phyloP scores from a whole-genome alignment of 2,888 invertebrate genomes.

The Galerucella nymphaeae region DNA sequence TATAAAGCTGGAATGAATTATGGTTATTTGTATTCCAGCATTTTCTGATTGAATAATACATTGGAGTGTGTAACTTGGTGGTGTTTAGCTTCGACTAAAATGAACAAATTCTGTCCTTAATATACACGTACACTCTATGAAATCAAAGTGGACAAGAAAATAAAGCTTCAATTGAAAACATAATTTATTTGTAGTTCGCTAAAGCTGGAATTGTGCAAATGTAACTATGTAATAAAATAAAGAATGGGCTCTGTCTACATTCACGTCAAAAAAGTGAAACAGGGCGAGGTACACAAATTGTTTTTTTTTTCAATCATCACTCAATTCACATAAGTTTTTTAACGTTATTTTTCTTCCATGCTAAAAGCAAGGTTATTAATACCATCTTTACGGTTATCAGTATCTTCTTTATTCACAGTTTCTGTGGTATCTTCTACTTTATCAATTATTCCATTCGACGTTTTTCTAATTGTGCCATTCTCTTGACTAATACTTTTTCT shows the following conservation, averaged over 20 bases:
- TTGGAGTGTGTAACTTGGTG: too few species aligned
- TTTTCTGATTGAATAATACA: too few species aligned
- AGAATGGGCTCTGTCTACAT: neutral
- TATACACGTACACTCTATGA: too few species aligned
- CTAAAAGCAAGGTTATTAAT: constrained; percentile 63
- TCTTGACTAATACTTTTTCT: constrained; percentile 38
- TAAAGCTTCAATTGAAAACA: neutral
- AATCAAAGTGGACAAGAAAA: too few species aligned
- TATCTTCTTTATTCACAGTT: constrained; percentile 4
- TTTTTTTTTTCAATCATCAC: too few species aligned
- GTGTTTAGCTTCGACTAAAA: too few species aligned
- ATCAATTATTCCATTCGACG: constrained; percentile 56
- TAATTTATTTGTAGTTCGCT: neutral
- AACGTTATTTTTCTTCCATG: constrained; percentile 51
- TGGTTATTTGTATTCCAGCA: too few species aligned
- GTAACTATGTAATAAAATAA: neutral
- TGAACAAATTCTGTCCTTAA: too few species aligned
- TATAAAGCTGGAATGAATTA: too few species aligned
- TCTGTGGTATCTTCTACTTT: constrained; percentile 51
- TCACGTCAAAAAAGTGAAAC: constrained; percentile 1
- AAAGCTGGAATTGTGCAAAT: neutral
- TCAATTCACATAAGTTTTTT: neutral
- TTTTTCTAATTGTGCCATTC: constrained; percentile 15
- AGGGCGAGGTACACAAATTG: neutral
- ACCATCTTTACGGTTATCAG: constrained; percentile 38